phyloP scores from a whole-genome alignment of 2,113 vertebrate genomes.

The Sciurus niger region DNA sequence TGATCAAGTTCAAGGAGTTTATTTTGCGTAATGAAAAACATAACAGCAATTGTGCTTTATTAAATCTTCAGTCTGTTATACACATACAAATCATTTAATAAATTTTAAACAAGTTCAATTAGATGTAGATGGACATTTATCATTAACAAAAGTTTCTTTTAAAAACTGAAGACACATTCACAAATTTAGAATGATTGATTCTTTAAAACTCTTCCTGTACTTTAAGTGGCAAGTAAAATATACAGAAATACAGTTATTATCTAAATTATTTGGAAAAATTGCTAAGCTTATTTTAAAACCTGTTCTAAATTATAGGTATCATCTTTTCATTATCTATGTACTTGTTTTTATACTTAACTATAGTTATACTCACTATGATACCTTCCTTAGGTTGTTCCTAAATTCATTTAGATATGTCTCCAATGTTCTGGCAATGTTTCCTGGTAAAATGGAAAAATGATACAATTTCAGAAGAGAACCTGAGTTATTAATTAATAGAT shows the following conservation, averaged over 20 bases:
- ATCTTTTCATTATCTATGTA: neutral
- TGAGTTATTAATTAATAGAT: neutral
- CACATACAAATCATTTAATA: neutral
- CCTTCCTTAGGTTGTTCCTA: neutral
- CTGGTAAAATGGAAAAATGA: neutral
- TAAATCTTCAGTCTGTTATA: neutral
- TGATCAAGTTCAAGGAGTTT: slow-evolving; percentile 1
- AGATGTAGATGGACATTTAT: neutral
- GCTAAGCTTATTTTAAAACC: neutral
- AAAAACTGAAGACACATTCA: neutral
- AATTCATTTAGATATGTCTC: neutral
- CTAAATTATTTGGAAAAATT: neutral
- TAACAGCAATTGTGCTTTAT: neutral
- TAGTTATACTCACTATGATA: neutral
- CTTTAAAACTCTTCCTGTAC: neutral
- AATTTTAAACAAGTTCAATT: slow-evolving; percentile 21
- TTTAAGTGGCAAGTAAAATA: neutral
- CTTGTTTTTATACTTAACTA: neutral
- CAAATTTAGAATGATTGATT: neutral
- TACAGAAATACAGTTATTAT: neutral
- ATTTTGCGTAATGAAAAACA: slow-evolving; percentile 40
- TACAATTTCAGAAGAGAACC: neutral
- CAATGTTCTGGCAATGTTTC: neutral
- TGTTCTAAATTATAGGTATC: neutral
- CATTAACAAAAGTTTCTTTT: slow-evolving; percentile 27